Evolutionary conservation across 2,797 vertebrate genomes (phyloP).

Genomic region (Manis crassicaudata): DNA sequence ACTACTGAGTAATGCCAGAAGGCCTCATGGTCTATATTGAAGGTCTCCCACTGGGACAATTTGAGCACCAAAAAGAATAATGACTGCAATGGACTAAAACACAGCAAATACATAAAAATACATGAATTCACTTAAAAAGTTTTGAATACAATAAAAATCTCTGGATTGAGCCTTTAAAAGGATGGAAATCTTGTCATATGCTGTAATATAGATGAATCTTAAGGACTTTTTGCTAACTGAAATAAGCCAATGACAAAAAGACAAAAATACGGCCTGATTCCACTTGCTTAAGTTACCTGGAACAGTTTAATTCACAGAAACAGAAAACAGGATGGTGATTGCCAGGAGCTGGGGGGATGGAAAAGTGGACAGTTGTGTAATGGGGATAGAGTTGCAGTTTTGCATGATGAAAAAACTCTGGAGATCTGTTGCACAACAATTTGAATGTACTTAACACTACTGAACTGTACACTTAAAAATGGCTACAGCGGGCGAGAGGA

Average conservation of each 20-base stretch:
- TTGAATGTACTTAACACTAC: not conserved
- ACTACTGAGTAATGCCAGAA: not conserved
- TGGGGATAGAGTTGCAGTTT: not conserved
- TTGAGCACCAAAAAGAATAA: not conserved
- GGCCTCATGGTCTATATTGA: not conserved
- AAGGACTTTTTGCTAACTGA: not conserved
- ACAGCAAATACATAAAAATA: not conserved
- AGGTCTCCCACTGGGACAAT: not conserved
- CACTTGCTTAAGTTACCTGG: not conserved
- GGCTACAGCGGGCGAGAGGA: not conserved
- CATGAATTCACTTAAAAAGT: not conserved
- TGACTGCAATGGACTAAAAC: not conserved
- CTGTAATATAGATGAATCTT: not conserved
- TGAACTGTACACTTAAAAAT: slow-evolving; percentile 6
- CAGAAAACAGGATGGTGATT: not conserved
- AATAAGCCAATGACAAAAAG: not conserved
- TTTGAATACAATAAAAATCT: slow-evolving; percentile 21
- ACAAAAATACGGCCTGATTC: not conserved
- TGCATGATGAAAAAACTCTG: not conserved
- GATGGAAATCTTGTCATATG: not conserved
- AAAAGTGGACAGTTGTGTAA: not conserved
- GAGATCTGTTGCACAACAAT: not conserved
- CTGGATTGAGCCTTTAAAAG: not conserved
- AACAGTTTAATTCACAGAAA: not conserved
- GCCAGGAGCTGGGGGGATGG: not conserved